These are phyloP conservation scores for Sphyrna mokarran DNA, from an alignment of 2,113 vertebrate genomes.

Conservation along the genomic window DNA sequence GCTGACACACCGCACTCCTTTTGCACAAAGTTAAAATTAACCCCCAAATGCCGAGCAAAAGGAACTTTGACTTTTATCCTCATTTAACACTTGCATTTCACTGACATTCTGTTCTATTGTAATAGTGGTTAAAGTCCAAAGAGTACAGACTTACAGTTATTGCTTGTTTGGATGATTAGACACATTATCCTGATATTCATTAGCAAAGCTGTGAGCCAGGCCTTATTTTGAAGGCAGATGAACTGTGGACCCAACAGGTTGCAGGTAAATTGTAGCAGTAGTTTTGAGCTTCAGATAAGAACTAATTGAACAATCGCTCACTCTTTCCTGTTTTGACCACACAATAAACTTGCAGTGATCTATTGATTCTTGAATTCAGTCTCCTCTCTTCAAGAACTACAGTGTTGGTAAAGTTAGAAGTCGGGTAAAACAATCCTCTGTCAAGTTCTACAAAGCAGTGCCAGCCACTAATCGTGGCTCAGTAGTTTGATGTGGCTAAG, in stretches of 20 bases:
- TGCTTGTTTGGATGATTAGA: not conserved
- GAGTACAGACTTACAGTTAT: not conserved
- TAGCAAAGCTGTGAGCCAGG: not conserved
- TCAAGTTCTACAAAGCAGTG: not conserved
- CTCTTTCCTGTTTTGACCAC: not conserved
- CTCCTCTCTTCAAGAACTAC: not conserved
- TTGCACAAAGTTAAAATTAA: not conserved
- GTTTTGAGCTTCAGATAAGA: not conserved
- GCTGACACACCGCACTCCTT: not conserved
- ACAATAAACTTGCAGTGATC: not conserved
- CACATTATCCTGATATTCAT: conserved; percentile 29
- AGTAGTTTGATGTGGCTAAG: not conserved
- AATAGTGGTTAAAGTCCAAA: conserved; percentile 18
- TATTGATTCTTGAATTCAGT: not conserved
- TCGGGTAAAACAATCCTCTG: not conserved
- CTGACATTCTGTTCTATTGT: not conserved
- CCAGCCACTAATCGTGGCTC: conserved; percentile 3
- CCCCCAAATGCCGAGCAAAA: not conserved
- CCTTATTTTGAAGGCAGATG: not conserved
- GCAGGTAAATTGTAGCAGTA: not conserved
- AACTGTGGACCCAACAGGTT: not conserved
- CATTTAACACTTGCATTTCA: not conserved
- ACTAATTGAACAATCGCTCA: not conserved
- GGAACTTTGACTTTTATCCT: not conserved
- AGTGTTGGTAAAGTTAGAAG: not conserved